Percentiles rank a stretch among this genome's conserved stretches.
Evolutionary conservation across 35 echinoderm and acorn worm species (phyloP).

Genomic region (Nesometra sesokonis): DNA sequence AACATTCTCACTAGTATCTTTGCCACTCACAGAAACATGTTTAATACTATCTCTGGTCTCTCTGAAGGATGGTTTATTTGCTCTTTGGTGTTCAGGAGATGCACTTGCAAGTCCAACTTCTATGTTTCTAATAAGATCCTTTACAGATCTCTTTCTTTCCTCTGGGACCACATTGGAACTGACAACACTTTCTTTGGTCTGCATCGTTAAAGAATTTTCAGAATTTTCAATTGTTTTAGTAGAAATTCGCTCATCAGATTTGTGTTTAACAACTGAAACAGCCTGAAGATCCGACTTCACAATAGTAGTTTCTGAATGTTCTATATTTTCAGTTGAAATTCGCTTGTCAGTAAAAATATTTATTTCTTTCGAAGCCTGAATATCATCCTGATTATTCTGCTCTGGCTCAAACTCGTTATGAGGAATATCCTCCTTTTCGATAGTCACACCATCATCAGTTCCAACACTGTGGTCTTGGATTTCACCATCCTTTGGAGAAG

Average conservation of each 20-base stretch:
- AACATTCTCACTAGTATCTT: too few species aligned
- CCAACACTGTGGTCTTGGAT: not conserved
- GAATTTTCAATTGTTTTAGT: not conserved
- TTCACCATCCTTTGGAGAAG: not conserved
- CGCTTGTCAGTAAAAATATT: not conserved
- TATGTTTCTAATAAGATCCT: not conserved
- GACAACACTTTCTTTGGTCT: not conserved
- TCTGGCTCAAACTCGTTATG: constrained; percentile 12
- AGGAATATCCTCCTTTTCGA: constrained; percentile 9
- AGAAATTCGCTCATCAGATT: not conserved
- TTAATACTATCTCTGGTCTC: too few species aligned
- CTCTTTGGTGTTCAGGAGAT: not conserved
- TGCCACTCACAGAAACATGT: too few species aligned
- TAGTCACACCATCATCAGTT: not conserved
- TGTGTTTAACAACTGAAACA: not conserved
- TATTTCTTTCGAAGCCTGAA: not conserved
- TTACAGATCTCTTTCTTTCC: not conserved
- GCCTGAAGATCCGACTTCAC: not conserved
- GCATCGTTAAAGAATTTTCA: not conserved
- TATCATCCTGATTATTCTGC: not conserved
- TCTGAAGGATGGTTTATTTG: not conserved
- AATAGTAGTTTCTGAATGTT: not conserved
- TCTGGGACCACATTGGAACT: not conserved
- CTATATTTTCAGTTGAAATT: not conserved
- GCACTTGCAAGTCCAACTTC: not conserved